Conservation (phyloP, 2,888 invertebrate genomes). For the Agrotis ipsilon region DNA sequence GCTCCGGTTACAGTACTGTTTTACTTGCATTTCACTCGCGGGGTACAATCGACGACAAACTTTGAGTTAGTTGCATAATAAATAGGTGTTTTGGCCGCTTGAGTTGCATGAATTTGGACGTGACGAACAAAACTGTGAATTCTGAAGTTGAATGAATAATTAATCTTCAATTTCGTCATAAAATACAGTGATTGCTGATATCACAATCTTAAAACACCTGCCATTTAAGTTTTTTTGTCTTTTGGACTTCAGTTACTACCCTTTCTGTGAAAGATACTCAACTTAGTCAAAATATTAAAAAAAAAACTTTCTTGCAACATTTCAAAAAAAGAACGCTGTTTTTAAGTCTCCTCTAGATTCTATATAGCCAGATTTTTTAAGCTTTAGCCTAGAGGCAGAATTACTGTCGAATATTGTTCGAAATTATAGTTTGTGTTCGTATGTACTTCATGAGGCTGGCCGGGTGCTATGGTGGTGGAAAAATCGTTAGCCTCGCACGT, state of each 20-base stretch:
- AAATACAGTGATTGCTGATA: too few species aligned
- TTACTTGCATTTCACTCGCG: slow-evolving; percentile 66
- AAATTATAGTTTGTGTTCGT: slow-evolving; percentile 53
- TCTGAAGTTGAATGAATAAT: neutral
- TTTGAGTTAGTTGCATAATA: slow-evolving; percentile 29
- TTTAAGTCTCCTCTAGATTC: neutral
- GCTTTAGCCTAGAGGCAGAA: neutral
- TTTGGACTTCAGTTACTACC: too few species aligned
- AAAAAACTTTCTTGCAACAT: too few species aligned
- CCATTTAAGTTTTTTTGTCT: too few species aligned
- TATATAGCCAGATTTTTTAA: neutral
- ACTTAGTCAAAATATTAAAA: too few species aligned
- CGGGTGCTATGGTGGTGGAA: slow-evolving; percentile 77
- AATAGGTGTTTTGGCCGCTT: slow-evolving; percentile 6
- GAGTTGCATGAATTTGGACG: neutral
- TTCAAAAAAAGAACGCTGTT: neutral
- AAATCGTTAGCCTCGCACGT: slow-evolving; percentile 82
- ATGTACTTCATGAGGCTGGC: slow-evolving; percentile 69
- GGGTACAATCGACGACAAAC: slow-evolving; percentile 61
- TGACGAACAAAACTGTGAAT: neutral
- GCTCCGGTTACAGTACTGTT: slow-evolving; percentile 72
- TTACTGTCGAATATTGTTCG: neutral
- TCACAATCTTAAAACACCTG: too few species aligned
- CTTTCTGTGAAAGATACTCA: too few species aligned
- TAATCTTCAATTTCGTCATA: neutral